Evolutionary conservation across 1,140 invertebrate species (phyloP).

Genomic region (Hyposmocoma kahamanoa): DNA sequence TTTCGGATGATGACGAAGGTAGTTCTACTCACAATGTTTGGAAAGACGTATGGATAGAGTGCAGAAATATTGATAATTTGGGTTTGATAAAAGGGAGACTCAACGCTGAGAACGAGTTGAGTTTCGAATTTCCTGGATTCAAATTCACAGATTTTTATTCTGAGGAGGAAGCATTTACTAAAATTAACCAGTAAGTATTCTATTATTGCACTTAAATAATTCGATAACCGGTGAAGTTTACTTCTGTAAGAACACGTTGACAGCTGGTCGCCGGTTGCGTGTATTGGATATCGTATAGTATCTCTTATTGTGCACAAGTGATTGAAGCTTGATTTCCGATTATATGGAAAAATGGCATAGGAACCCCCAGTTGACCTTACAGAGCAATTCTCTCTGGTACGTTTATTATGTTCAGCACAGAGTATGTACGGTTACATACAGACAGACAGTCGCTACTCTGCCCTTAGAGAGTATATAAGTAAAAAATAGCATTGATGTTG

Average conservation of each 20-base stretch:
- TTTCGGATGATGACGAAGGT: slow-evolving; percentile 44
- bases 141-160: slow-evolving; percentile 43
- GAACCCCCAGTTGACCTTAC: no score
- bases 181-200: slow-evolving; percentile 56
- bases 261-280: not conserved
- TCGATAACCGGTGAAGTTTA: not conserved
- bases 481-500: not conserved
- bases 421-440: no score
- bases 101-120: slow-evolving; percentile 29
- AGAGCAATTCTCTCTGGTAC: no score
- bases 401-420: no score
- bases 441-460: no score
- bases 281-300: not conserved
- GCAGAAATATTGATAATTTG: slow-evolving; percentile 33
- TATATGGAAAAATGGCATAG: no score
- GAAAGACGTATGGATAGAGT: slow-evolving; percentile 38
- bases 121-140: slow-evolving; percentile 58
- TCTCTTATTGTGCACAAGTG: no score
- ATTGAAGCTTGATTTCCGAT: no score
- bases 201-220: not conserved
- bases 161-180: slow-evolving; percentile 38
- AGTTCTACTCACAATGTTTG: slow-evolving; percentile 5
- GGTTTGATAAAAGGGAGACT: slow-evolving; percentile 40
- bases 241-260: not conserved
- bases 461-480: no score